Conservation (phyloP, 2,888 invertebrate species). For the Cosmorhoe ocellata region DNA sequence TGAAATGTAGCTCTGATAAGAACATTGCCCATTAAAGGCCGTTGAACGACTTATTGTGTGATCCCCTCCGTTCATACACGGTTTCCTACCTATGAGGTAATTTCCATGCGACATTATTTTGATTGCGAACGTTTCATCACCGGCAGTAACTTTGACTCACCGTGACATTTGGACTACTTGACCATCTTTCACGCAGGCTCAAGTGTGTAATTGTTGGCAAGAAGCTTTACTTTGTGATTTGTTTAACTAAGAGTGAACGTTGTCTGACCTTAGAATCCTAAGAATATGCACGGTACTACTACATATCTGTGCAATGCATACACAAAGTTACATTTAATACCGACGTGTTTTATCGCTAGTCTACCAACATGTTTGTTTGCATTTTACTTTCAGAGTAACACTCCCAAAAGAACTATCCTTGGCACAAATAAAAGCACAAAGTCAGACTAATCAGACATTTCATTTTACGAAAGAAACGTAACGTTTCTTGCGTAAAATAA, state of each 20-base stretch:
- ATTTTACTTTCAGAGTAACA: conserved; percentile 35
- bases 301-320: background rate
- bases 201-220: conserved; percentile 34
- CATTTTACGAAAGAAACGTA: conserved; percentile 32
- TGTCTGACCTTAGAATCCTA: conserved; percentile 17
- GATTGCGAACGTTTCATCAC: conserved; percentile 22
- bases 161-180: conserved; percentile 29
- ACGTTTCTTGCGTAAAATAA: conserved; percentile 20
- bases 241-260: conserved; percentile 27
- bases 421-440: conserved; percentile 35
- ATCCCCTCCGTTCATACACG: background rate
- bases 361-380: conserved; percentile 31
- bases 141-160: conserved; percentile 16
- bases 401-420: conserved; percentile 34
- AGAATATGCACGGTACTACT: background rate
- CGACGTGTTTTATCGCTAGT: conserved; percentile 37
- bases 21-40: too few relatives aligned
- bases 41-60: too few relatives aligned
- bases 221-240: conserved; percentile 30
- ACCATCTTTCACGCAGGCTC: conserved; percentile 24
- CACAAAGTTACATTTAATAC: conserved; percentile 30
- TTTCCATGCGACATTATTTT: conserved; percentile 3
- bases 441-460: conserved; percentile 23
- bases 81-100: background rate
- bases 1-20: too few relatives aligned